phyloP scores from a whole-genome alignment of 2,797 vertebrate genomes.

The Artibeus jamaicensis region DNA sequence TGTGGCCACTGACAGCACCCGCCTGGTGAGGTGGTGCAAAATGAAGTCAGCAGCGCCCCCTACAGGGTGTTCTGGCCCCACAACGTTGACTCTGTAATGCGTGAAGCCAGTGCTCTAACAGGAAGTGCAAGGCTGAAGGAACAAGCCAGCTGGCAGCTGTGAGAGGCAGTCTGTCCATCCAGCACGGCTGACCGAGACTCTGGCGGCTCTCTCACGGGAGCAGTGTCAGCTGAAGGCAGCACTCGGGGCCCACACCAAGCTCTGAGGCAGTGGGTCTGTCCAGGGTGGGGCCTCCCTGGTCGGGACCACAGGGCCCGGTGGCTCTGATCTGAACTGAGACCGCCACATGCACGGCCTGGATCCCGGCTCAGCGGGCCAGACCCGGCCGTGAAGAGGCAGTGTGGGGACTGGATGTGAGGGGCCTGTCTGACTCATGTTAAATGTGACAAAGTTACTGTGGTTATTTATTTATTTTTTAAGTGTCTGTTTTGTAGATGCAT shows the following conservation, averaged over 20 bases:
- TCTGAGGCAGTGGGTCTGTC: neutral
- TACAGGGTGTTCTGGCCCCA: neutral
- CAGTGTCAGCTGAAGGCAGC: too few relatives aligned
- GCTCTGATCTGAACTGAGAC: neutral
- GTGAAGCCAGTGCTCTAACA: fast-evolving
- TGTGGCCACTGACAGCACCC: too few relatives aligned
- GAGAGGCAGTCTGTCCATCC: too few relatives aligned
- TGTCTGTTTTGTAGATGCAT: neutral
- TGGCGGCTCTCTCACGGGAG: neutral
- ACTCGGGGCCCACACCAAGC: neutral
- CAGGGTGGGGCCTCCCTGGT: neutral
- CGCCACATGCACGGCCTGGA: neutral
- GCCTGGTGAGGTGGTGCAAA: too few relatives aligned
- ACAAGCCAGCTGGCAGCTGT: fast-evolving
- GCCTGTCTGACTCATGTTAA: neutral
- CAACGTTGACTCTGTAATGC: neutral
- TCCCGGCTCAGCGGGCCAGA: neutral
- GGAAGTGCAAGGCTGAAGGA: neutral
- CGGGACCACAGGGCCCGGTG: neutral
- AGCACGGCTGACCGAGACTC: neutral
- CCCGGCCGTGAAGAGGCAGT: neutral
- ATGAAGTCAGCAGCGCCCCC: neutral
- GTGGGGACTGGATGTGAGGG: neutral
- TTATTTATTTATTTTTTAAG: neutral
- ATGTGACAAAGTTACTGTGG: neutral